Conservation (phyloP, 2,797 vertebrate genomes). For the Cyprinodon diabolis region DNA sequence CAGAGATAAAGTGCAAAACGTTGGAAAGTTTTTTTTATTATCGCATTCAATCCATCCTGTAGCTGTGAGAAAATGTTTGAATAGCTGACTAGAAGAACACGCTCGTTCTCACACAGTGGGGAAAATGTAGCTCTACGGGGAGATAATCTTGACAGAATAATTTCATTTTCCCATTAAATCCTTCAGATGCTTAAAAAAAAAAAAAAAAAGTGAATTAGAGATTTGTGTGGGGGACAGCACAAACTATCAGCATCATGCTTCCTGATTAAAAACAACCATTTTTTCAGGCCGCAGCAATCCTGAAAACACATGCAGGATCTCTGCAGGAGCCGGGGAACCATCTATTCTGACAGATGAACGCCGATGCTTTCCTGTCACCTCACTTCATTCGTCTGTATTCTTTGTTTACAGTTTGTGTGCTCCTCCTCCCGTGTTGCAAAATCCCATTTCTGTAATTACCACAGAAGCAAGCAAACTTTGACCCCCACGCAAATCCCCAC, state of each 20-base stretch:
- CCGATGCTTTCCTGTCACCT: conserved; percentile 38
- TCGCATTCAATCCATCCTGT: conserved; percentile 50
- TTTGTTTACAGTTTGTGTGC: conserved; percentile 26
- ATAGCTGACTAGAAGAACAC: conserved; percentile 44
- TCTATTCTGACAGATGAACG: conserved; percentile 25
- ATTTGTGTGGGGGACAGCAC: background rate
- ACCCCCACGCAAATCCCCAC: conserved; percentile 20
- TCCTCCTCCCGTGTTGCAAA: conserved; percentile 20
- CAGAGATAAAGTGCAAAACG: conserved; percentile 12
- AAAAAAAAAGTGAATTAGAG: conserved; percentile 45
- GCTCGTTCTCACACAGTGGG: conserved; percentile 17
- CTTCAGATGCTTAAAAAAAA: conserved; percentile 48
- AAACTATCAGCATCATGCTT: conserved; percentile 31
- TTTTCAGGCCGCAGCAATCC: conserved; percentile 28
- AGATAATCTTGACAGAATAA: conserved; percentile 65
- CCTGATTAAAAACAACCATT: conserved; percentile 37
- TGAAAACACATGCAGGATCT: conserved; percentile 12
- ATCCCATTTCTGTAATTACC: conserved; percentile 50
- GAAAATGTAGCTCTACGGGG: conserved; percentile 30
- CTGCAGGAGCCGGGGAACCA: conserved; percentile 18
- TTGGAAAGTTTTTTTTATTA: conserved; percentile 58
- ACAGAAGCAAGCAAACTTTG: conserved; percentile 44
- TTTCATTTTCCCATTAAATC: conserved; percentile 64
- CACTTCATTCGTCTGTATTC: conserved; percentile 42
- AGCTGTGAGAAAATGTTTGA: conserved; percentile 57